Evolutionary conservation across 2,888 invertebrate species (phyloP).

Genomic region (Hemicrepidius hirtus): DNA sequence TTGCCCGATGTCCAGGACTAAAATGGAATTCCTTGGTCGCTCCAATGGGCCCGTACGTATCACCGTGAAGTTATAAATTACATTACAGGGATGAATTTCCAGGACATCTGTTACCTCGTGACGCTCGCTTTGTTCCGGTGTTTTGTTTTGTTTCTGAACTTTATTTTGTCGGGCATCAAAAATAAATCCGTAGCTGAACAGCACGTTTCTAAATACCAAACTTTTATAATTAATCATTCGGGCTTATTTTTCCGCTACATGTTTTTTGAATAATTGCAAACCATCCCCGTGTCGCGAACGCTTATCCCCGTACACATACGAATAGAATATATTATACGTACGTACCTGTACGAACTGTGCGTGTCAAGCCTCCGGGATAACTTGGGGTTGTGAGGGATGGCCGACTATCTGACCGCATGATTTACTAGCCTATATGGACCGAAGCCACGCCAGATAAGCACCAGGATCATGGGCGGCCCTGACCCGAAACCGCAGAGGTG

Average conservation of each 20-base stretch:
- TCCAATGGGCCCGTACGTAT: conserved; percentile 56
- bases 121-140: conserved; percentile 55
- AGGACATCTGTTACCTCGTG: conserved; percentile 62
- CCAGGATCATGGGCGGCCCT: conserved; percentile 65
- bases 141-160: conserved; percentile 55
- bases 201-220: conserved; percentile 53
- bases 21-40: conserved; percentile 64
- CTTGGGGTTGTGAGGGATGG: conserved; percentile 51
- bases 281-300: conserved; percentile 39
- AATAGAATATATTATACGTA: conserved; percentile 39
- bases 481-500: conserved; percentile 64
- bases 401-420: conserved; percentile 64
- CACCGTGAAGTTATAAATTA: conserved; percentile 63
- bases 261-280: conserved; percentile 50
- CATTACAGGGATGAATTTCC: conserved; percentile 62
- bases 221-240: conserved; percentile 55
- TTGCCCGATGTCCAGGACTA: conserved; percentile 62
- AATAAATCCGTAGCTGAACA: conserved; percentile 54
- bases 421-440: conserved; percentile 67
- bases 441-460: conserved; percentile 64
- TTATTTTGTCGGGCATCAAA: conserved; percentile 53
- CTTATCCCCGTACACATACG: conserved; percentile 34
- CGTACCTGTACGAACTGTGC: conserved; percentile 47
- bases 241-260: conserved; percentile 53
- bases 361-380: conserved; percentile 49